phyloP scores from a whole-genome alignment of 2,113 vertebrate species.

The Megaceryle torquata region DNA sequence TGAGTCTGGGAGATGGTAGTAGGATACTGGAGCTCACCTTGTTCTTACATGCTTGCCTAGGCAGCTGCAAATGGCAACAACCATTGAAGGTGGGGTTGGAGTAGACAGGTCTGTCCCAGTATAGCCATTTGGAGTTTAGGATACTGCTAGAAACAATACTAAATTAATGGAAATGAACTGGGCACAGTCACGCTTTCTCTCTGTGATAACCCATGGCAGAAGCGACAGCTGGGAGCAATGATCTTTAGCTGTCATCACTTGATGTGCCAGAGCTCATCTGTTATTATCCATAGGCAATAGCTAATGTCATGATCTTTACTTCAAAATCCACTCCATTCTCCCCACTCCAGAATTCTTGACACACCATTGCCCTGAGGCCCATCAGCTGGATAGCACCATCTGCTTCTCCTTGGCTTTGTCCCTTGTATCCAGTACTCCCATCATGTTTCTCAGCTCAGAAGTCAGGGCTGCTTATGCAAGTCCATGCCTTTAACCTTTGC shows the following conservation, averaged over 20 bases:
- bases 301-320: not conserved
- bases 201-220: not conserved
- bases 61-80: not conserved
- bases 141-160: not conserved
- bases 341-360: not conserved
- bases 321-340: not conserved
- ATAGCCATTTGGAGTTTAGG: not conserved
- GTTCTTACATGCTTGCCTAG: not conserved
- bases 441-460: not conserved
- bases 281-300: not conserved
- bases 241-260: not conserved
- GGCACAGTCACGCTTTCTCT: not conserved
- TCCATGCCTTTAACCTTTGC: not conserved
- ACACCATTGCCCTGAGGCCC: not conserved
- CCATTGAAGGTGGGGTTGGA: not conserved
- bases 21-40: not conserved
- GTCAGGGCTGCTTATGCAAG: fast-evolving
- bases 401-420: constrained; percentile 33
- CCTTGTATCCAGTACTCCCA: not conserved
- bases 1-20: not conserved
- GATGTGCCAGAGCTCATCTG: not conserved
- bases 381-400: not conserved
- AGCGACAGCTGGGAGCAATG: not conserved
- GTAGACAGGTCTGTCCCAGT: not conserved
- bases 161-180: not conserved